Evolutionary conservation across 2,113 vertebrate species (phyloP).

Genomic region (Murina feae): DNA sequence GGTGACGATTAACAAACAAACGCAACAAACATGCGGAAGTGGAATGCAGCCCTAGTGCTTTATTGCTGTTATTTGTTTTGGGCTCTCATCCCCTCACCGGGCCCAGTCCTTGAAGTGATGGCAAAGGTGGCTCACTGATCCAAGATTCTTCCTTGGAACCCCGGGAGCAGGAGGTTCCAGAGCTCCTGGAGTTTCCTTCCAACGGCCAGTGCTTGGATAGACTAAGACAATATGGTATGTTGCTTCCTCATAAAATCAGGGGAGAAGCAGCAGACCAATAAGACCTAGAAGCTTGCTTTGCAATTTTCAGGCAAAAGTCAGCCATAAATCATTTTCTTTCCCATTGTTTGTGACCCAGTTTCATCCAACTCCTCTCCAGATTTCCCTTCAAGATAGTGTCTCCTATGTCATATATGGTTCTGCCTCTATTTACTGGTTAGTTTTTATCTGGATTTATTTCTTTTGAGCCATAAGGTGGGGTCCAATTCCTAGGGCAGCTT

Average conservation of each 20-base stretch:
- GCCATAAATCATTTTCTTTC: not conserved
- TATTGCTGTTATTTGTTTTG: not conserved
- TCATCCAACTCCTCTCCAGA: not conserved
- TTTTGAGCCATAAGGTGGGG: not conserved
- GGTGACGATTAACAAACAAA: too few species aligned
- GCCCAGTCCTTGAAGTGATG: not conserved
- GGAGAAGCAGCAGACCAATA: not conserved
- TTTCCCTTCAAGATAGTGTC: not conserved
- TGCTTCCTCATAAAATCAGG: not conserved
- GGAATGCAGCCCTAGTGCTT: not conserved
- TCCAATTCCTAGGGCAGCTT: not conserved
- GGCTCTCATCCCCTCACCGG: too few species aligned
- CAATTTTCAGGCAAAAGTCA: not conserved
- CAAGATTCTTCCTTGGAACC: not conserved
- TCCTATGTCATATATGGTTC: not conserved
- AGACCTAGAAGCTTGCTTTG: not conserved
- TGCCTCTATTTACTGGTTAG: not conserved
- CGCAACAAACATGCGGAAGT: not conserved
- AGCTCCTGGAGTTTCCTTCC: not conserved
- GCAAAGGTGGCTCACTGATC: not conserved
- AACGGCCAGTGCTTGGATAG: accelerated
- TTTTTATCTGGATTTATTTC: not conserved
- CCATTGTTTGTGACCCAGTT: not conserved
- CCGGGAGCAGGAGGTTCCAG: not conserved
- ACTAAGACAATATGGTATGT: not conserved